phyloP scores from a whole-genome alignment of 2,113 vertebrate genomes.

The Siniperca chuatsi region DNA sequence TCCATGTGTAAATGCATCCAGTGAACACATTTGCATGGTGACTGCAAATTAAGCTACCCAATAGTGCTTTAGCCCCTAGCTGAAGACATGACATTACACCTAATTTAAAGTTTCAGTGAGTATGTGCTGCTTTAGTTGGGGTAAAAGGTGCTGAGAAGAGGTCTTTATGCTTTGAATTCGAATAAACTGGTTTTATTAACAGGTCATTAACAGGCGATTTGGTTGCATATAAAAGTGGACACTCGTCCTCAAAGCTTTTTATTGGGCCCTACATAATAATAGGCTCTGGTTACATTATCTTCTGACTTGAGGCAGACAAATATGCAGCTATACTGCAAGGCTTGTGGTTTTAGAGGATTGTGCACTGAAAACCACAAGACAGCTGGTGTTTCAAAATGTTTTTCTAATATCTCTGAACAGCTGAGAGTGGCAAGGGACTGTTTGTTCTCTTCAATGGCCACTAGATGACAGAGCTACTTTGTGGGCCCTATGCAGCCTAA shows the following conservation, averaged over 20 bases:
- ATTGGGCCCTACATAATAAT: constrained; percentile 39
- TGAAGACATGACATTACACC: neutral
- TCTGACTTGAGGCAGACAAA: constrained; percentile 53
- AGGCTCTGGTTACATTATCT: constrained; percentile 57
- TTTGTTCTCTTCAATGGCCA: constrained; percentile 78
- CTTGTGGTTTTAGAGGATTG: constrained; percentile 78
- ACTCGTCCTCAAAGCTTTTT: constrained; percentile 42
- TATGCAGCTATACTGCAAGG: constrained; percentile 51
- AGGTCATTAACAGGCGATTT: constrained; percentile 54
- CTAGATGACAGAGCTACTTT: constrained; percentile 87
- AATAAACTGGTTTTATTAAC: constrained; percentile 40
- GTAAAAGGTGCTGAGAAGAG: constrained; percentile 2
- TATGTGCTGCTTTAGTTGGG: constrained; percentile 3
- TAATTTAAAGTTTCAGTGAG: neutral
- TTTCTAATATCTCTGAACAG: constrained; percentile 81
- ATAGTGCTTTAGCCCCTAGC: neutral
- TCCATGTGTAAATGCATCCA: neutral
- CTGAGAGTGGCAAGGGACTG: constrained; percentile 80
- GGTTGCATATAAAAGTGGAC: constrained; percentile 48
- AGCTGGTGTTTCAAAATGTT: constrained; percentile 79
- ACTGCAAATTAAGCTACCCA: constrained; percentile 2
- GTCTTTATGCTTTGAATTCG: constrained; percentile 18
- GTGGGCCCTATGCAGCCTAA: constrained; percentile 78
- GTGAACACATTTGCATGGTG: neutral
- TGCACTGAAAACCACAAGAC: constrained; percentile 75